phyloP scores from a whole-genome alignment of 2,888 invertebrate species.

The Ischnus inquisitorius region DNA sequence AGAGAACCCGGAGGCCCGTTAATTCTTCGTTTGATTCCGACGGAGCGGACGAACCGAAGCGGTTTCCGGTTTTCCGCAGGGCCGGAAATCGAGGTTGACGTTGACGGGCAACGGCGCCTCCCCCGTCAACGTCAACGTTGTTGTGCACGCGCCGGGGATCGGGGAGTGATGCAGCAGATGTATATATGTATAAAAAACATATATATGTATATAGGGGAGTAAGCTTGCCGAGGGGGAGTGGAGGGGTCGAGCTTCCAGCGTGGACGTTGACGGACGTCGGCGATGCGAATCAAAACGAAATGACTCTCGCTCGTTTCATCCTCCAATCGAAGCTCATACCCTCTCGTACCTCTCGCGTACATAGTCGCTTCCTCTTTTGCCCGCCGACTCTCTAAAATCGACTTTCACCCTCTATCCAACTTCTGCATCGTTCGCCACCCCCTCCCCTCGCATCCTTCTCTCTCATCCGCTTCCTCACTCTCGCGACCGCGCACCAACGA shows the following conservation, averaged over 20 bases:
- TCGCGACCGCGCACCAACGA: background rate
- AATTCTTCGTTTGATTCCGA: constrained; percentile 78
- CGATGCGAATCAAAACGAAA: constrained; percentile 76
- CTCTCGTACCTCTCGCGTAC: constrained; percentile 26
- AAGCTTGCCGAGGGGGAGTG: constrained; percentile 37
- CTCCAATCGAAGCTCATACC: constrained; percentile 56
- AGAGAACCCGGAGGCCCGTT: constrained; percentile 68
- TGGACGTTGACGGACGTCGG: constrained; percentile 74
- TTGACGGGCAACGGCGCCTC: constrained; percentile 72
- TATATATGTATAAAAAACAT: background rate
- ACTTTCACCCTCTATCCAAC: constrained; percentile 36
- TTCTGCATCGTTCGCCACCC: background rate
- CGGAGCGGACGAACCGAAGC: constrained; percentile 65
- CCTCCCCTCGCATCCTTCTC: background rate
- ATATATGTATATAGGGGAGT: constrained; percentile 21
- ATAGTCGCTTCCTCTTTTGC: constrained; percentile 18
- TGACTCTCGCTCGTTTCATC: constrained; percentile 70
- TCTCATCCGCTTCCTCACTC: background rate
- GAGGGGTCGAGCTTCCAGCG: constrained; percentile 58
- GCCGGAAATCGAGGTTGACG: constrained; percentile 77
- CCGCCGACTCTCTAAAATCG: constrained; percentile 42
- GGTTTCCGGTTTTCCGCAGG: constrained; percentile 74
- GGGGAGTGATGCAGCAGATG: constrained; percentile 25
- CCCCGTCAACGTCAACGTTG: constrained; percentile 57
- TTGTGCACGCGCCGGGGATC: constrained; percentile 44